Conservation (phyloP, 2,888 invertebrate genomes). For the Rhaphigaster nebulosa region DNA sequence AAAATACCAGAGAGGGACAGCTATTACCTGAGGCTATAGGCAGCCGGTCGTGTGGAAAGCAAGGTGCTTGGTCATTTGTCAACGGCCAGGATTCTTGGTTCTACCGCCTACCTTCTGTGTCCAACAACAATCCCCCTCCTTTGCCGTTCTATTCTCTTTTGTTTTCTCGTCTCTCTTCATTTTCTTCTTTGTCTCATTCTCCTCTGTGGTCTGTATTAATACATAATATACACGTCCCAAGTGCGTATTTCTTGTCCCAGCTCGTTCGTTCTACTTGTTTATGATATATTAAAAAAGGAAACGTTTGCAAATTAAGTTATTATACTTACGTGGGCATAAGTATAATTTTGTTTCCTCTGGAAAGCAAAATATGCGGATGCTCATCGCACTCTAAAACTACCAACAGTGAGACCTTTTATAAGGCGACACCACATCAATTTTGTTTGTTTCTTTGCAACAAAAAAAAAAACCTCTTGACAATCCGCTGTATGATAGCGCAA, state of each 20-base stretch:
- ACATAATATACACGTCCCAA: background rate
- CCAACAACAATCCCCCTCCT: conserved; percentile 19
- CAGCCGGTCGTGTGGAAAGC: conserved; percentile 31
- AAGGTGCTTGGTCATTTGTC: conserved; percentile 22
- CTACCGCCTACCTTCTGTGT: background rate
- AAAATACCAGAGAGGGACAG: conserved; percentile 38
- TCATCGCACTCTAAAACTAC: no score
- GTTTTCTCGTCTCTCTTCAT: conserved; percentile 52
- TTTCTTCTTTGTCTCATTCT: conserved; percentile 49
- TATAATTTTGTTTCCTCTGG: no score
- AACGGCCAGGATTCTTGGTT: background rate
- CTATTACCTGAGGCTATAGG: conserved; percentile 41
- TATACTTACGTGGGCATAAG: no score
- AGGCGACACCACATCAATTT: no score
- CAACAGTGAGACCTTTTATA: no score
- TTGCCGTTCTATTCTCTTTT: background rate
- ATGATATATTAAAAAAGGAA: no score
- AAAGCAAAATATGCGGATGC: no score
- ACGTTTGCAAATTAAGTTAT: no score
- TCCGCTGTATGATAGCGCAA: no score
- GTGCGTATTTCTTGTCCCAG: background rate
- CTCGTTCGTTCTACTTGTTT: background rate
- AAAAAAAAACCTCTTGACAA: no score
- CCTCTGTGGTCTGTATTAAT: background rate
- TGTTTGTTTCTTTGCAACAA: no score